phyloP scores from a whole-genome alignment of 2,888 invertebrate species.

The Perithous albicinctus region DNA sequence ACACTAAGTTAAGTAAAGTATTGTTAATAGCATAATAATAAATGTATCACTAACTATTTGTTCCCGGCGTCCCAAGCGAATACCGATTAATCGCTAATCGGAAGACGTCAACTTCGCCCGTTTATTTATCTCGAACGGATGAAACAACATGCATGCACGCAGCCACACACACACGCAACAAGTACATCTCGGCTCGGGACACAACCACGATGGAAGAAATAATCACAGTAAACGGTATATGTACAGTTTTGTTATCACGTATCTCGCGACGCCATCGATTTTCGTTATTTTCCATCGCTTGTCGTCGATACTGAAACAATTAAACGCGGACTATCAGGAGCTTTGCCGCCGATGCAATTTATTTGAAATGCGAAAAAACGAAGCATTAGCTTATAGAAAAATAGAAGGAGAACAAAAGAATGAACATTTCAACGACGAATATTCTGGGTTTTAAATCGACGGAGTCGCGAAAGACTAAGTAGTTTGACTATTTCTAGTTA shows the following conservation, averaged over 20 bases:
- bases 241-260: conserved; percentile 62
- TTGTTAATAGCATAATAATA: conserved; percentile 35
- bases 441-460: conserved; percentile 40
- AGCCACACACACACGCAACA: conserved; percentile 48
- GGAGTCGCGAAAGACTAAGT: conserved; percentile 68
- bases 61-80: conserved; percentile 69
- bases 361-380: not conserved
- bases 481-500: too few species aligned
- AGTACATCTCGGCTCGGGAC: conserved; percentile 66
- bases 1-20: conserved; percentile 37
- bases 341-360: not conserved
- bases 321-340: not conserved
- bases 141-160: too few species aligned
- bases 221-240: conserved; percentile 70
- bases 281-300: not conserved
- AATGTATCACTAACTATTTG: conserved; percentile 66
- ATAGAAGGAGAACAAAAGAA: not conserved
- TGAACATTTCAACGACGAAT: conserved; percentile 35
- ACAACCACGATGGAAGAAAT: conserved; percentile 69
- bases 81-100: conserved; percentile 57
- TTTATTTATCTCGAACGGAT: conserved; percentile 11
- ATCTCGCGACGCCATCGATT: conserved; percentile 58
- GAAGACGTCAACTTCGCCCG: conserved; percentile 50
- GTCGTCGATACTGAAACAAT: conserved; percentile 1
- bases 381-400: not conserved